Evolutionary conservation across 2,888 invertebrate genomes (phyloP).

Genomic region (Clistopyga incitator): DNA sequence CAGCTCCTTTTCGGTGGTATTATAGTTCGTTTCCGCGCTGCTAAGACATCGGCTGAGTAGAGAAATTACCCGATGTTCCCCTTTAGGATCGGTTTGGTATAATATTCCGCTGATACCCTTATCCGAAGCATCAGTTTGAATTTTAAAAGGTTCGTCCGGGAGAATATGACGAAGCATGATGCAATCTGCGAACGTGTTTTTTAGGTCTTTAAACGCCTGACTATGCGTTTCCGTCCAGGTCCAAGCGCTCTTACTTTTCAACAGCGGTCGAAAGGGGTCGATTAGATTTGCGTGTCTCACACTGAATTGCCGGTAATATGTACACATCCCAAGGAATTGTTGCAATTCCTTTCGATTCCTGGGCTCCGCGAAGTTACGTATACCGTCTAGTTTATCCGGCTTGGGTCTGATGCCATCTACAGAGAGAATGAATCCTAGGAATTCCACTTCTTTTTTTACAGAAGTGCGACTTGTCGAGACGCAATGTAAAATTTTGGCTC

Average conservation of each 20-base stretch:
- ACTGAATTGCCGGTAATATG: too few species aligned
- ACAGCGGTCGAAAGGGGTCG: too few species aligned
- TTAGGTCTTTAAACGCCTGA: constrained; percentile 57
- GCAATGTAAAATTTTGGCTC: neutral
- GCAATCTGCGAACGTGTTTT: constrained; percentile 48
- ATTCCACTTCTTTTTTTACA: neutral
- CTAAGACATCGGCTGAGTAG: neutral
- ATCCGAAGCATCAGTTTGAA: neutral
- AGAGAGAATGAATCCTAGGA: neutral
- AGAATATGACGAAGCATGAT: neutral
- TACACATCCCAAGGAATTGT: neutral
- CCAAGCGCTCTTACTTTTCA: too few species aligned
- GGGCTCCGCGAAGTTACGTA: constrained; percentile 70
- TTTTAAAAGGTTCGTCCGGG: neutral
- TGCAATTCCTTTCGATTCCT: constrained; percentile 61
- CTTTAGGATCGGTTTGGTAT: neutral
- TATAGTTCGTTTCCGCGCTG: constrained; percentile 4
- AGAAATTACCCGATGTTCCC: neutral
- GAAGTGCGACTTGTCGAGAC: neutral
- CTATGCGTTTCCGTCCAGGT: neutral
- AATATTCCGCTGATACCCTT: neutral
- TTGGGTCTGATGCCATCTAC: constrained; percentile 20
- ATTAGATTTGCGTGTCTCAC: too few species aligned
- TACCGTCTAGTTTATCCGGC: constrained; percentile 55
- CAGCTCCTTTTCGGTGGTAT: constrained; percentile 49